These are phyloP conservation scores for Odocoileus hemionus DNA, from an alignment of 2,113 vertebrate genomes.

Conservation along the genomic window DNA sequence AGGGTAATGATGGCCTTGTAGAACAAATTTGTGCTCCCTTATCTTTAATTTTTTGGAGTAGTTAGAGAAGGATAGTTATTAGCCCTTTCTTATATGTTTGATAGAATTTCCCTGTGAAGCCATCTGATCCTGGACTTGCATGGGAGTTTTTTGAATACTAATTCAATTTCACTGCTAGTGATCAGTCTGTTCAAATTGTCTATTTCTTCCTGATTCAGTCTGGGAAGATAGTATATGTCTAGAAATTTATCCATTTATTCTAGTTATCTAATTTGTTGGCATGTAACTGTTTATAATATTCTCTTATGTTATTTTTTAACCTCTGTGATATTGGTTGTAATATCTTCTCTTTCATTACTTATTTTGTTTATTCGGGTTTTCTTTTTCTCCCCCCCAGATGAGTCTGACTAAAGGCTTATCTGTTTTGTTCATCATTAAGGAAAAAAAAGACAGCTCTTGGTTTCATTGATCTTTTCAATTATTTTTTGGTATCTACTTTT, in stretches of 20 bases:
- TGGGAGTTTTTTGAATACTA: neutral
- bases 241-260: neutral
- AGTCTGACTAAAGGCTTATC: neutral
- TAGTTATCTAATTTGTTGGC: neutral
- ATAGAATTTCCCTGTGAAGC: neutral
- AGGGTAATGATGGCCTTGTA: neutral
- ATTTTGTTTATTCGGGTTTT: neutral
- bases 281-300: neutral
- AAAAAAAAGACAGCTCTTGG: neutral
- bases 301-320: neutral
- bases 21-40: neutral
- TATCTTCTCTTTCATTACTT: neutral
- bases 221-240: neutral
- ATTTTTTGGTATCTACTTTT: neutral
- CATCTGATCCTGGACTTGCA: neutral
- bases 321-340: neutral
- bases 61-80: neutral
- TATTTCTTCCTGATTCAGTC: neutral
- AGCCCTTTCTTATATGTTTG: neutral
- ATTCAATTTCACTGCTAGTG: neutral
- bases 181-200: neutral
- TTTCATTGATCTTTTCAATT: neutral
- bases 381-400: neutral
- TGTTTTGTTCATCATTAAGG: neutral
- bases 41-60: neutral